These are phyloP conservation scores for Drosophila macrospina DNA, from an alignment of 2,888 invertebrate genomes.

Conservation along the genomic window DNA sequence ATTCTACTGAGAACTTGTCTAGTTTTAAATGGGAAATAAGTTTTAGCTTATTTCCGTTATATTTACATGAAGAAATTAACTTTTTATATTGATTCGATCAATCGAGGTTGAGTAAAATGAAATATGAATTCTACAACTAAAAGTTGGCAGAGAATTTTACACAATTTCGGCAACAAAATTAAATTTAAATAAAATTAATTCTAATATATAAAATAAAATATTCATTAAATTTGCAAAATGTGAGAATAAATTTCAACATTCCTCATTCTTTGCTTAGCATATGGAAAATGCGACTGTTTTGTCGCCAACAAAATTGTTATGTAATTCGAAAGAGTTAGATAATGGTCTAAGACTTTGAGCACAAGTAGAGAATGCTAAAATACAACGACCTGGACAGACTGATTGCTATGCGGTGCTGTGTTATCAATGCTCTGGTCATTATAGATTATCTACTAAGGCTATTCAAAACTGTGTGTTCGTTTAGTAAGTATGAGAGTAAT, in stretches of 20 bases:
- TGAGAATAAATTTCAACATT: too few species aligned
- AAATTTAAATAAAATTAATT: too few species aligned
- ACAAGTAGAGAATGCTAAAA: background rate
- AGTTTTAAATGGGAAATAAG: too few species aligned
- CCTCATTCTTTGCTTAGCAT: background rate
- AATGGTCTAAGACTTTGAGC: slow-evolving; percentile 3
- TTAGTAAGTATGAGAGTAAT: background rate
- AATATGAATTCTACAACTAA: too few species aligned
- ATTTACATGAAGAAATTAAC: too few species aligned
- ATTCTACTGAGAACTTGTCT: background rate
- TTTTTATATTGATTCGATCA: too few species aligned
- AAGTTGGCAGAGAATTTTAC: too few species aligned
- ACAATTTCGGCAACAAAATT: too few species aligned
- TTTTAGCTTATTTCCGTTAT: too few species aligned
- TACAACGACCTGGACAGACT: slow-evolving; percentile 9
- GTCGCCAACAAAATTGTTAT: background rate
- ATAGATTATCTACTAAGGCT: slow-evolving; percentile 21
- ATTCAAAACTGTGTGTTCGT: slow-evolving; percentile 16
- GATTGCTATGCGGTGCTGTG: background rate
- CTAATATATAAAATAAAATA: too few species aligned
- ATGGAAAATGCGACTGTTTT: background rate
- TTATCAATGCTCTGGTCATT: slow-evolving; percentile 20
- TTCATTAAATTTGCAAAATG: too few species aligned
- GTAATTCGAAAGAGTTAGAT: slow-evolving; percentile 1
- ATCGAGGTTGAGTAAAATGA: too few species aligned